Base-by-base conservation (phyloP, 2,888 invertebrate species). In the Steromphala cineraria region DNA sequence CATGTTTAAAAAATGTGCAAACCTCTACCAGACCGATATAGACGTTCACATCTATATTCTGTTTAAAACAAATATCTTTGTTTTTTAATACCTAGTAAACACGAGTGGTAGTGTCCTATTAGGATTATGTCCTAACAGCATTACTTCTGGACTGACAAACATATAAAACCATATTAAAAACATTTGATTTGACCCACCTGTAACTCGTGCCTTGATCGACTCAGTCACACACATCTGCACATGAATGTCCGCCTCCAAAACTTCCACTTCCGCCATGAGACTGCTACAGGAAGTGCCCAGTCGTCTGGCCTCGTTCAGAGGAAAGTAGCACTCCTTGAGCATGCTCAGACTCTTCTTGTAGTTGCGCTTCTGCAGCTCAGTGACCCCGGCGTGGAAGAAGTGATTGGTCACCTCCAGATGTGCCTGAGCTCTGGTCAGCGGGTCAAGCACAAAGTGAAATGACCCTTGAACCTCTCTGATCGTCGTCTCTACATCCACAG, bases 191-290 rank as follows among this genome's bases (percentile, higher is more conserved):
- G n/a, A 36, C 36, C 4, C 7, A 88, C 88, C 88, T 75, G 81
- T 85, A 31, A 81, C 78, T 62, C 81, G 79, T 15, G 88, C 86
- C 62, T 87, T 83, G 36, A 83, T 74, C 7, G 86, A 81, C 40
- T 86, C 84, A 2, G 85, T 86, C 24, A 85, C 56, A 67, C 83
- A 86, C 8, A 74, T 82, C 24, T 88, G 85, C 82, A 85, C 84
- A 0, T 56, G 19, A n/a, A 86, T 79, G 36, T 88, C 88, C 10
- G 82, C 75, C 21, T 84, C 83, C 28, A 86, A 62, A 2, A 80
- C 74, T 13, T 78, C 17, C n/a, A 82, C 77, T 36, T 85, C 84
- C 13, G 36, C n/a, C 15, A 62, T 67, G n/a, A 85, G 55, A 24
- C 21, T 55, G 2, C 80, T 56, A 13, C 24, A 53, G 21, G 28